A percentile compares a stretch with the other conserved stretches of the same genome.
Evolutionary conservation across 2,888 invertebrate species (phyloP).

Genomic region (Clitarchus hookeri): DNA sequence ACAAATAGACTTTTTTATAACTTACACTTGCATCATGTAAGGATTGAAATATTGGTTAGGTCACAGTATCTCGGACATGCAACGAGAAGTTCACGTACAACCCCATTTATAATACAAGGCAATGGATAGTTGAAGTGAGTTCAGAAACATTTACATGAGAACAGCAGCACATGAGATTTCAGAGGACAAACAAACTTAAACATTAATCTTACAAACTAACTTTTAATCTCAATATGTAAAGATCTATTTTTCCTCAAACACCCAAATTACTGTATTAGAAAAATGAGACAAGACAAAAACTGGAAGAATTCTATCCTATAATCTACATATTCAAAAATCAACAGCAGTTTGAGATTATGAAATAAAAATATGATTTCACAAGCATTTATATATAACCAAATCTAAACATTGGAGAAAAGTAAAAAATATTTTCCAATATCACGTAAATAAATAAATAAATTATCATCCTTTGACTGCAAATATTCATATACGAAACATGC

Average conservation of each 20-base stretch:
- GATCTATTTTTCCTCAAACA: background rate
- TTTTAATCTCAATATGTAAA: background rate
- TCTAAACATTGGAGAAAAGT: background rate
- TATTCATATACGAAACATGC: background rate
- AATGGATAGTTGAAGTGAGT: background rate
- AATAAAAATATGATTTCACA: background rate
- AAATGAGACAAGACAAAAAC: background rate
- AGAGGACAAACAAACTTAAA: background rate
- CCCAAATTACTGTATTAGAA: background rate
- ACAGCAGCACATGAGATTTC: constrained; percentile 10
- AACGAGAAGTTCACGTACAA: background rate
- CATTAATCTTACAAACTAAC: background rate
- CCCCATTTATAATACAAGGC: background rate
- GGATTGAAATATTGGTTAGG: background rate
- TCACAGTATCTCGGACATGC: background rate
- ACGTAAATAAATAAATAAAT: background rate
- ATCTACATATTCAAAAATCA: background rate
- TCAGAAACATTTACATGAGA: background rate
- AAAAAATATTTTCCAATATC: background rate
- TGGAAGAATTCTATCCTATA: background rate
- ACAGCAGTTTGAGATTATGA: background rate
- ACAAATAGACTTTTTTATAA: background rate
- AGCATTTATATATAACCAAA: background rate
- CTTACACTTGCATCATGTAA: background rate
- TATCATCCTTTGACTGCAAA: background rate